A percentile compares a stretch with the other conserved stretches of the same genome.
Conservation (phyloP, 2,797 vertebrate genomes). For the Sebastes iracundus region DNA sequence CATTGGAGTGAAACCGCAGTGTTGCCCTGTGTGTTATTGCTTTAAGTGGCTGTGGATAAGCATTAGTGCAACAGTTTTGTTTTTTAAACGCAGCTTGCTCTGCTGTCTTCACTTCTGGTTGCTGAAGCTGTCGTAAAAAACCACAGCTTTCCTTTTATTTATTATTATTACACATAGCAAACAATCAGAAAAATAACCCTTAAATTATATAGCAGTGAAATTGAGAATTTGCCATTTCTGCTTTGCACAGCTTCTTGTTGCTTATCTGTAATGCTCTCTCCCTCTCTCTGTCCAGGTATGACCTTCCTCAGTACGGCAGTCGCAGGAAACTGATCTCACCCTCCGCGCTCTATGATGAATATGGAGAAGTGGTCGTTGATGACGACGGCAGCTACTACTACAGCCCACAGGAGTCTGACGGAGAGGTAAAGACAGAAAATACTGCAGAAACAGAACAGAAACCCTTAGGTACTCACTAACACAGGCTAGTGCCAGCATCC, state of each 20-base stretch:
- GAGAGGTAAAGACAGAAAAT: slow-evolving; percentile 84
- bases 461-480: background rate
- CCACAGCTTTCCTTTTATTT: background rate
- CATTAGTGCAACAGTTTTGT: slow-evolving; percentile 12
- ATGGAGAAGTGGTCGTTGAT: slow-evolving; percentile 93
- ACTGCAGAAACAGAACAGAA: background rate
- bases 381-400: slow-evolving; percentile 92
- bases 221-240: background rate
- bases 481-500: no score
- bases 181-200: background rate
- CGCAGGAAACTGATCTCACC: slow-evolving; percentile 94
- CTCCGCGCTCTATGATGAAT: slow-evolving; percentile 92
- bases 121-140: background rate
- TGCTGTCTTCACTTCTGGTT: background rate
- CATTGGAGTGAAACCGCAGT: slow-evolving; percentile 15
- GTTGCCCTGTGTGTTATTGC: slow-evolving; percentile 1
- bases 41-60: slow-evolving; percentile 25
- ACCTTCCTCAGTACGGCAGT: slow-evolving; percentile 96
- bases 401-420: slow-evolving; percentile 90
- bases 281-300: slow-evolving; percentile 85
- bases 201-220: background rate
- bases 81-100: background rate
- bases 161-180: background rate
- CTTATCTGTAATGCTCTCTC: background rate
- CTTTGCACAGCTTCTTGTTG: background rate